Evolutionary conservation across 2,113 vertebrate genomes (phyloP).

Genomic region (Beaufortia kweichowensis): DNA sequence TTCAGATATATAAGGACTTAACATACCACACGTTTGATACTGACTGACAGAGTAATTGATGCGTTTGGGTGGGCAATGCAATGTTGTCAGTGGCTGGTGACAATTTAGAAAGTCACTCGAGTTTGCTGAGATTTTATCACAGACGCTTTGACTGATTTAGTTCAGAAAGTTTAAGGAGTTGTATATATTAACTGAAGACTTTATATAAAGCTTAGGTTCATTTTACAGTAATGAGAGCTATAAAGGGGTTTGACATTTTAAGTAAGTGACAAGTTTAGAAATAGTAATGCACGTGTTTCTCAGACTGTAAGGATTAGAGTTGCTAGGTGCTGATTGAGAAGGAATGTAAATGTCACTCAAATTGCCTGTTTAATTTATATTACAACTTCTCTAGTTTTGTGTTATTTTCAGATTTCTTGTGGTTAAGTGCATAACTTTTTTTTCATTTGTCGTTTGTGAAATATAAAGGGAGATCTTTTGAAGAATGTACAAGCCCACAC

Average conservation of each 20-base stretch:
- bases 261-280: slow-evolving; percentile 31
- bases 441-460: too few species aligned
- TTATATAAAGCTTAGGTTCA: slow-evolving; percentile 17
- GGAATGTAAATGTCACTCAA: not conserved
- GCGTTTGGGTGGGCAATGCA: not conserved
- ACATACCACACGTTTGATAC: not conserved
- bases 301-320: not conserved
- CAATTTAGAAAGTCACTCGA: slow-evolving; percentile 14
- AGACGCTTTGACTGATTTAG: slow-evolving; percentile 7
- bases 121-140: not conserved
- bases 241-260: not conserved
- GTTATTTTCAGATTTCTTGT: not conserved
- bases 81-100: not conserved
- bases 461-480: too few species aligned
- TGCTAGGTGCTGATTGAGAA: slow-evolving; percentile 6
- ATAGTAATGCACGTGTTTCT: slow-evolving; percentile 19
- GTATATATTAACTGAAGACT: not conserved
- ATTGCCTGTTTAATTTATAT: not conserved
- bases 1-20: slow-evolving; percentile 5
- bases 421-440: not conserved
- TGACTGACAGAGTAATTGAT: not conserved
- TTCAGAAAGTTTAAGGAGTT: not conserved
- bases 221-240: slow-evolving; percentile 3
- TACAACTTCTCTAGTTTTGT: not conserved
- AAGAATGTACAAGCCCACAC: too few species aligned